Percentiles rank a stretch among this genome's conserved stretches.
phyloP scores from a whole-genome alignment of 2,888 invertebrate genomes.

The Scaeva pyrastri region DNA sequence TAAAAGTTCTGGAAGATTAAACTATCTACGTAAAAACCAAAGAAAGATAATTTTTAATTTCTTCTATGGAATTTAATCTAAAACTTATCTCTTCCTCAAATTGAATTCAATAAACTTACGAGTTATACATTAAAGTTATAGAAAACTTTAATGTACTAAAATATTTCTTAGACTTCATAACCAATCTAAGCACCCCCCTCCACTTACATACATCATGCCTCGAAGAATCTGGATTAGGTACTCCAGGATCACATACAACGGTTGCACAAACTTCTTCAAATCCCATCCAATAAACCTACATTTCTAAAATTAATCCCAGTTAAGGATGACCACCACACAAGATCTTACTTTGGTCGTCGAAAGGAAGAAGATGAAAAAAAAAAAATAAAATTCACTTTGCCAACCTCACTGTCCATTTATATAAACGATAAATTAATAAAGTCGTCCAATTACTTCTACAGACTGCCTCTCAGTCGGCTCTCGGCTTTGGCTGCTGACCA shows the following conservation, averaged over 20 bases:
- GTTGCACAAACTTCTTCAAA: conserved; percentile 44
- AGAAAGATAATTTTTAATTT: too few species aligned
- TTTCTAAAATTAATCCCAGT: conserved; percentile 38
- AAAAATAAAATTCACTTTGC: conserved; percentile 17
- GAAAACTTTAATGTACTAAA: background rate
- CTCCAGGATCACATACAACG: conserved; percentile 2
- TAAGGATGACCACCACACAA: conserved; percentile 31
- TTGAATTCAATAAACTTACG: background rate
- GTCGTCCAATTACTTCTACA: conserved; percentile 64
- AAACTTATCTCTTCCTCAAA: background rate
- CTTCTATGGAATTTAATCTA: too few species aligned
- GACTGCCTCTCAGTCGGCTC: conserved; percentile 49
- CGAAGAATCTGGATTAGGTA: background rate
- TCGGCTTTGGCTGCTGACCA: conserved; percentile 52
- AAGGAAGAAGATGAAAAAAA: conserved; percentile 32
- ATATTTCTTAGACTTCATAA: background rate
- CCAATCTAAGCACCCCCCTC: too few species aligned
- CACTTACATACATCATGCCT: background rate
- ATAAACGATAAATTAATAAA: conserved; percentile 72
- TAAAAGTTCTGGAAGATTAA: too few species aligned
- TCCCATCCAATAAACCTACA: conserved; percentile 49
- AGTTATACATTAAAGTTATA: background rate
- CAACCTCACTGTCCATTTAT: conserved; percentile 21
- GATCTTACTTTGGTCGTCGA: conserved; percentile 38
- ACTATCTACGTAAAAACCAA: too few species aligned